Evolutionary conservation across 2,113 vertebrate genomes (phyloP), one percentile per base, ranked within the genome.

Genomic region (Morone chrysops): DNA sequence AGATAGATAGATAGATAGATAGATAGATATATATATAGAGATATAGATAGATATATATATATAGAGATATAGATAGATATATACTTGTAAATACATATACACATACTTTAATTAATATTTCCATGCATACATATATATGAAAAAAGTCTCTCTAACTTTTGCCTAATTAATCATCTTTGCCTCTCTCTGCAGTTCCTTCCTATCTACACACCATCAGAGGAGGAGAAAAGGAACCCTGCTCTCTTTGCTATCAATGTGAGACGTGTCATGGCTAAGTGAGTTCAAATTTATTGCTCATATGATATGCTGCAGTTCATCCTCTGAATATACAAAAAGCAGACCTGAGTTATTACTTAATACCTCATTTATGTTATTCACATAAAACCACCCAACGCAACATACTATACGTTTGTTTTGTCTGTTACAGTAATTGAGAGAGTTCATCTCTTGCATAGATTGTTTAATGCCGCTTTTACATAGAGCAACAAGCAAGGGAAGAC

Each of bases 181-280:
- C 4, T 78, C 7, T 69, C 17, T 80, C 38, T 70, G 38, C 93
- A 99, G 98, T 99, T 97, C 81, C 96, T 99, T 9, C 98, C 98
- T 0, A 96, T 99, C 75, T 99, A 99, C 93, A 94, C 90, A 5
- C 98, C 98, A 4, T 98, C 97, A 41, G 97, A 97, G 87, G 98
- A 98, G 84, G 98, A 99, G 94, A 96, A 95, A 92, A 95, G 89
- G 81, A 96, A 97, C 87, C 98, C 98, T 0, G 94, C 96, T 10
- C 94, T 99, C 48, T 99, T 97, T 45, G 98, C 98, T 71, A 96
- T 93, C 88, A 99, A 99, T 8, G 98, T 99, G 93, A 96, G 98
- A 62, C 90, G 85, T 25, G 61, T 99, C 90, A 98, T 99, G 98
- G 98, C 98, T 31, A 95, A 97, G 98, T 94, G 81, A 85, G 94